Conservation (phyloP, 2,113 vertebrate species). For the Carassius carassius region DNA sequence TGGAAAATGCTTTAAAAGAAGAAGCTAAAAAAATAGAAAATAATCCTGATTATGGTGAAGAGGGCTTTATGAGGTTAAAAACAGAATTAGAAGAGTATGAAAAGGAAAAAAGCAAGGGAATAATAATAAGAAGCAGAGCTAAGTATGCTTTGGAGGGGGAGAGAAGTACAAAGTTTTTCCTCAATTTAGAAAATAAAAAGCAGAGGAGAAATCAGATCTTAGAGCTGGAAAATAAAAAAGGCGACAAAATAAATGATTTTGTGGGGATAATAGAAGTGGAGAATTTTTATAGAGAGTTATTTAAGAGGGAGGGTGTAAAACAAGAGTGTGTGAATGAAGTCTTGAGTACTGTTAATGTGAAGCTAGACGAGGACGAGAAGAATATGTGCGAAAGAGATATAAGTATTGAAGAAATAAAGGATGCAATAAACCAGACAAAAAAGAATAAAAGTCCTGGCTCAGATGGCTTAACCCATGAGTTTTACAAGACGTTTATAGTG, state of each 20-base stretch:
- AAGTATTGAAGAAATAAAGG: background rate
- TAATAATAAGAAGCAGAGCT: conserved; percentile 11
- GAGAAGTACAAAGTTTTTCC: background rate
- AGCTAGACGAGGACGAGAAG: background rate
- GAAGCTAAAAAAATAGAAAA: background rate
- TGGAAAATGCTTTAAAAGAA: background rate
- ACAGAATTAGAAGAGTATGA: background rate
- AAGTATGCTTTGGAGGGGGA: conserved; percentile 20
- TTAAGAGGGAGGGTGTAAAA: background rate
- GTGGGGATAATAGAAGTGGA: background rate
- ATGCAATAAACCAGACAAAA: background rate
- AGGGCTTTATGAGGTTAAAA: background rate
- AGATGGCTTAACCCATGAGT: background rate
- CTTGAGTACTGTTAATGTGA: background rate
- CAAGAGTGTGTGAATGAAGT: background rate
- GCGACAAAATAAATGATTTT: background rate
- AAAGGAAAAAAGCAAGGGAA: background rate
- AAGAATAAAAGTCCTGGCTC: background rate
- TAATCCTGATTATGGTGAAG: background rate
- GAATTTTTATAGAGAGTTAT: background rate
- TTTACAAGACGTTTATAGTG: background rate
- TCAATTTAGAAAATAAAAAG: background rate
- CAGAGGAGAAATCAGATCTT: background rate
- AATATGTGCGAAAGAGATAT: background rate
- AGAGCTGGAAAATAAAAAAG: background rate